phyloP scores from a whole-genome alignment of 2,888 invertebrate genomes.

The Mimas tiliae region DNA sequence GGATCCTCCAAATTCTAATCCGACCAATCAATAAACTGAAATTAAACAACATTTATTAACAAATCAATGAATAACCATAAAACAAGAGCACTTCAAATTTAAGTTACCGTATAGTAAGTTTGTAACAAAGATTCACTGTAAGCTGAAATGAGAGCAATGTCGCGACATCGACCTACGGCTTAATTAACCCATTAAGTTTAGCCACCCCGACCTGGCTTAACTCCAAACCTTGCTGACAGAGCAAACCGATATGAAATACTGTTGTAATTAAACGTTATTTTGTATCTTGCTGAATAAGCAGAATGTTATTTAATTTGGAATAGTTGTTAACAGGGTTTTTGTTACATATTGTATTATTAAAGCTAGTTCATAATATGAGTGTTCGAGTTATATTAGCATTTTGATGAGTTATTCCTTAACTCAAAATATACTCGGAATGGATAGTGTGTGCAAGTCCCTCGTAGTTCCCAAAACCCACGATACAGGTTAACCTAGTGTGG shows the following conservation, averaged over 20 bases:
- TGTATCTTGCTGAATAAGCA: slow-evolving; percentile 12
- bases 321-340: no score
- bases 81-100: slow-evolving; percentile 27
- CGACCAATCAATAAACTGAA: no score
- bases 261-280: slow-evolving; percentile 45
- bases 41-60: slow-evolving; percentile 26
- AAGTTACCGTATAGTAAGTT: slow-evolving; percentile 25
- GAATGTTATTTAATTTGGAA: slow-evolving; percentile 7
- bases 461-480: no score
- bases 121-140: slow-evolving; percentile 28
- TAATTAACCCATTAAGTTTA: slow-evolving; percentile 72
- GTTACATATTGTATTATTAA: no score
- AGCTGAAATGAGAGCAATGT: slow-evolving; percentile 50
- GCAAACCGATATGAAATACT: slow-evolving; percentile 54
- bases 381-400: not conserved
- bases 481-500: no score
- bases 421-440: no score
- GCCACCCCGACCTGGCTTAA: slow-evolving; percentile 62
- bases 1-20: no score
- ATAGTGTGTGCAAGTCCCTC: no score
- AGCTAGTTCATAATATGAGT: no score
- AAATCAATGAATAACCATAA: slow-evolving; percentile 26
- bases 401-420: no score
- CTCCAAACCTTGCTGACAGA: slow-evolving; percentile 65
- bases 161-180: slow-evolving; percentile 48